Evolutionary conservation across 2,797 vertebrate genomes (phyloP), one percentile per base, ranked within the genome.

Genomic region (Forpus xanthops): DNA sequence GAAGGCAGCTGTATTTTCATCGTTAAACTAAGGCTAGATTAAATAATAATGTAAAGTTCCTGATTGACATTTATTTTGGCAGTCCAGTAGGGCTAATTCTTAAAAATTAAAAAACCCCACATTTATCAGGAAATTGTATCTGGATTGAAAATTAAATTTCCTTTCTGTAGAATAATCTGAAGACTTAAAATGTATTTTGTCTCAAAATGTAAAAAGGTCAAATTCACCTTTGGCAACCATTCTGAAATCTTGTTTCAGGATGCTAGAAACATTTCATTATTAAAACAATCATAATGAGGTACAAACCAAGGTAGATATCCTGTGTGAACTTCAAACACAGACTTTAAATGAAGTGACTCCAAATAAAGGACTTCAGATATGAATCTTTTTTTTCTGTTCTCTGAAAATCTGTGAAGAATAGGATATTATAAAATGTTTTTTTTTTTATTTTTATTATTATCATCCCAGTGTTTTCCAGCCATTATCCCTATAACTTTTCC

Each of bases 31-130:
- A 65, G 23, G 47, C 15, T 72, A n/a, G 6, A 18, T 79, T 14
- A 18, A 72, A 73, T 78, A 61, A 20, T 15, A 6, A 14, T 82
- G 19, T 45, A 10, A 13, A 56, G 31, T 14, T 89, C 18, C 25
- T 72, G 62, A 47, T 6, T 33, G 47, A 39, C 12, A 15, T 23
- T 47, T 81, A 21, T 65, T 85, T 65, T 49, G 41, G 39, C 1
- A 6, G 8, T 25, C 37, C 44, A 42, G 15, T 64, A n/a, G 16
- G 6, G 5, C 62, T 16, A 50, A 3, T 5, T 67, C 37, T 55
- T 23, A 55, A 10, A 55, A 33, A 15, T 65, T n/a, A 5, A 81
- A 78, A 8, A 0, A 1, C 1, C 6, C 31, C 20, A 15, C 8
- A 41, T 10, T 33, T 73, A 44, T 55, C 39, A 64, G 24, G 16